Evolutionary conservation across 2,888 invertebrate species (phyloP).

Genomic region (Mystacides longicornis): DNA sequence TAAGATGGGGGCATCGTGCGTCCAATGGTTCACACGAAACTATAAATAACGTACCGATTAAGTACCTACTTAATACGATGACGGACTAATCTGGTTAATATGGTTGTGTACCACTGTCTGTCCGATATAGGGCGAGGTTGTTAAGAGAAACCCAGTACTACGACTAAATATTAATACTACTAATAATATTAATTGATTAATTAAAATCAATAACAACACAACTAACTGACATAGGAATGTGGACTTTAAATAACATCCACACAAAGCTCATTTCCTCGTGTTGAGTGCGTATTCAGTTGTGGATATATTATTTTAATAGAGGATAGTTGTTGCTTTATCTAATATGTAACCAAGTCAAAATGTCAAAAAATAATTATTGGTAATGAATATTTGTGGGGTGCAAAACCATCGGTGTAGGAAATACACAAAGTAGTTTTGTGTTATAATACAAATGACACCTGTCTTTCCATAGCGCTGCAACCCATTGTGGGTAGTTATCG

Average conservation of each 20-base stretch:
- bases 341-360: conserved; percentile 1
- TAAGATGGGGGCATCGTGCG: too few species aligned
- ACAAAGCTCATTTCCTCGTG: not conserved
- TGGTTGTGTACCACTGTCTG: too few species aligned
- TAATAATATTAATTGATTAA: conserved; percentile 6
- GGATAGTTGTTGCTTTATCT: not conserved
- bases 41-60: too few species aligned
- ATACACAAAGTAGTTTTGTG: not conserved
- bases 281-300: not conserved
- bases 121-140: not conserved
- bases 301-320: not conserved
- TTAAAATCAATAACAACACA: conserved; percentile 6
- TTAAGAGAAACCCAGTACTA: not conserved
- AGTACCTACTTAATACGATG: too few species aligned
- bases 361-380: conserved; percentile 2
- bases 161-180: not conserved
- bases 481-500: too few species aligned
- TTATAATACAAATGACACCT: too few species aligned
- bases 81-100: too few species aligned
- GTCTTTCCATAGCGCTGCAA: too few species aligned
- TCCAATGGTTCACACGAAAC: too few species aligned
- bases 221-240: not conserved
- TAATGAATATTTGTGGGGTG: not conserved
- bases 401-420: not conserved
- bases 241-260: not conserved